Evolutionary conservation across 2,113 vertebrate species (phyloP).

Genomic region (Sinocyclocheilus anophthalmus): DNA sequence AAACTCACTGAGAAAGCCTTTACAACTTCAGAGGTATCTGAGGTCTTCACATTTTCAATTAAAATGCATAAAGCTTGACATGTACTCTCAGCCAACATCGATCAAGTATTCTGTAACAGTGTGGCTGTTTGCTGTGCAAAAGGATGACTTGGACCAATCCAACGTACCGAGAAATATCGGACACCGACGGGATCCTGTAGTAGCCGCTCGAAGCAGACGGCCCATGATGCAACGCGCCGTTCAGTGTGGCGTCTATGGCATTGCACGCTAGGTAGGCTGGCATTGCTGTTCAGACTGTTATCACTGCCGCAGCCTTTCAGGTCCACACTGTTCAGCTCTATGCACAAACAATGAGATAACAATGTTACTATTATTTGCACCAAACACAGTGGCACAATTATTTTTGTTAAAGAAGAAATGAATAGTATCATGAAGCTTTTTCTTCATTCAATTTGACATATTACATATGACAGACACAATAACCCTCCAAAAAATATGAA

Average conservation of each 20-base stretch:
- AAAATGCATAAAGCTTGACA: neutral
- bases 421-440: neutral
- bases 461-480: neutral
- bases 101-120: neutral
- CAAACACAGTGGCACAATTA: neutral
- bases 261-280: constrained; percentile 90
- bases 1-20: constrained; percentile 5
- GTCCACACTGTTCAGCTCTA: constrained; percentile 89
- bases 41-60: neutral
- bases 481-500: neutral
- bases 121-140: neutral
- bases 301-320: constrained; percentile 92
- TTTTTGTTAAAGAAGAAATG: neutral
- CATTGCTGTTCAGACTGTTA: constrained; percentile 94
- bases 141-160: neutral
- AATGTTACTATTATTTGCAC: neutral
- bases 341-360: neutral
- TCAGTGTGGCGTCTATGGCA: constrained; percentile 83
- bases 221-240: constrained; percentile 92
- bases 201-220: constrained; percentile 92
- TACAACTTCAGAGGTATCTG: neutral
- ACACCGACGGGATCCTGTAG: constrained; percentile 93
- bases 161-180: constrained; percentile 90
- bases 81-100: neutral
- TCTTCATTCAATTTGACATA: neutral